Base-by-base conservation (phyloP, 2,797 vertebrate genomes). In the Steatocranus sp. region DNA sequence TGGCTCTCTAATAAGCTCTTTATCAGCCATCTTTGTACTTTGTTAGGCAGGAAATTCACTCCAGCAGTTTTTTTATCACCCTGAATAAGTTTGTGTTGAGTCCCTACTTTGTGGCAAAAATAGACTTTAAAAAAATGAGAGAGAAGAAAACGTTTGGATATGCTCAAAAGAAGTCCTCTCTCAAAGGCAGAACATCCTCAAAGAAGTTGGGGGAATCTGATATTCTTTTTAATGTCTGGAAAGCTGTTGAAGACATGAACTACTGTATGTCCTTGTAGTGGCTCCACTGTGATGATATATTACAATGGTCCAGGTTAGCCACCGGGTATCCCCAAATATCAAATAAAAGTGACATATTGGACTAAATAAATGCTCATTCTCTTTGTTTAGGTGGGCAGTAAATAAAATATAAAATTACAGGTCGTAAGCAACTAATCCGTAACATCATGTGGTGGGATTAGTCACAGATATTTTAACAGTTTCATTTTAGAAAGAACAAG, bases 141-240 rank as follows among this genome's bases (percentile, higher is more conserved):
- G 89, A 92, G 94, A 95, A 94, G 94, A 95, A 94, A 95, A 94
- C 92, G 93, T 95, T 95, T 94, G 95, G 95, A 95, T 96, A 95
- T 96, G 96, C 95, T 96, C 94, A 96, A 96, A 96, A 96, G 95
- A 94, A 95, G 92, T 93, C 92, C 90, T 92, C 91, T 94, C 94
- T 96, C 96, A 96, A 96, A 96, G 95, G 94, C 92, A 94, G 92
- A 81, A 85, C 86, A 95, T 94, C 95, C 96, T 96, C 96, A 96
- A 96, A 96, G 96, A 96, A 96, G 94, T 95, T 93, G 93, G 82
- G 90, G 93, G 87, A 94, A 96, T 96, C 94, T 95, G 91, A 85
- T 95, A 96, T 96, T 96, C 95, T 95, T 95, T 96, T 96, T 96
- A 96, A 96, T 96, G 96, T 96, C 94, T 96, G 93, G 91, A 94